Evolutionary conservation across 2,113 vertebrate genomes (phyloP).

Genomic region (Malurus cyaneus): DNA sequence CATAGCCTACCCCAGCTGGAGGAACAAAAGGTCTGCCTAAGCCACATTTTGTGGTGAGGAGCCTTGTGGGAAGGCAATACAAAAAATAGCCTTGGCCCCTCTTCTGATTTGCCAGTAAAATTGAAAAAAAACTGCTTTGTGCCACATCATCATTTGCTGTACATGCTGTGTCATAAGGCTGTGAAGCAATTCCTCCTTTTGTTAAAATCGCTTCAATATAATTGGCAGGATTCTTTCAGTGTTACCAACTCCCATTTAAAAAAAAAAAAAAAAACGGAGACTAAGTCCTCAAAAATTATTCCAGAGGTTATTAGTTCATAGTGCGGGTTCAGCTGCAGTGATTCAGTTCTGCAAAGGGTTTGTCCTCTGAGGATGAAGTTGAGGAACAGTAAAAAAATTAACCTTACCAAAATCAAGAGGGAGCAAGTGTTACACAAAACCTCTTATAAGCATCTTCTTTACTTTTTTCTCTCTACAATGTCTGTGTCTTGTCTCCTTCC

Average conservation of each 20-base stretch:
- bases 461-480: neutral
- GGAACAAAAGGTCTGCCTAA: slow-evolving; percentile 30
- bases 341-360: neutral
- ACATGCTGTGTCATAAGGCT: neutral
- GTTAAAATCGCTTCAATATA: neutral
- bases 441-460: neutral
- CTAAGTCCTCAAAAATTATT: neutral
- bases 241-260: neutral
- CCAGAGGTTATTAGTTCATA: neutral
- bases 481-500: neutral
- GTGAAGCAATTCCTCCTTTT: neutral
- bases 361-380: neutral
- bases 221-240: neutral
- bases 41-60: slow-evolving; percentile 54
- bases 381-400: neutral
- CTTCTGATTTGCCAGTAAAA: slow-evolving; percentile 30
- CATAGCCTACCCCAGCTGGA: slow-evolving; percentile 20
- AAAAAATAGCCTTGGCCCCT: slow-evolving; percentile 30
- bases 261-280: neutral
- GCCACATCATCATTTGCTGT: slow-evolving; percentile 53
- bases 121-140: neutral
- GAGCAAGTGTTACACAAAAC: neutral
- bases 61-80: slow-evolving; percentile 40
- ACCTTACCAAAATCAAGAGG: neutral
- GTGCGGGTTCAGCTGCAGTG: neutral